phyloP scores from a whole-genome alignment of 2,797 vertebrate species.

The Melanotaenia parkinsoni region DNA sequence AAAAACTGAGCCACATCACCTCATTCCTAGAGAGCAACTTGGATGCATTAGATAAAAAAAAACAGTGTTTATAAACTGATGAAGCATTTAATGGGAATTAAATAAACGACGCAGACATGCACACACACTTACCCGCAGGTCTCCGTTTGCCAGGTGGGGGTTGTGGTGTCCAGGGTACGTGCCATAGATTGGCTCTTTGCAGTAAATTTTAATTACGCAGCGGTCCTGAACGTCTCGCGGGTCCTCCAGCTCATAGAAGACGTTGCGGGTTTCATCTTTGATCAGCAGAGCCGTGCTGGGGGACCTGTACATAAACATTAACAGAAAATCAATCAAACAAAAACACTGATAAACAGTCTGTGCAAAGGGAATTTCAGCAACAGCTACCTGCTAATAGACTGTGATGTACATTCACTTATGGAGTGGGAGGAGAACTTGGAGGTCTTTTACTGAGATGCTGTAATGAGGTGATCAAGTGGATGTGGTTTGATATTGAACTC shows the following conservation, averaged over 20 bases:
- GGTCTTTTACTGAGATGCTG: not conserved
- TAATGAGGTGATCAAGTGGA: constrained; percentile 40
- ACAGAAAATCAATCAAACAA: constrained; percentile 5
- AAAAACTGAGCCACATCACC: not conserved
- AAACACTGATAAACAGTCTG: constrained; percentile 26
- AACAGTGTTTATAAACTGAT: constrained; percentile 28
- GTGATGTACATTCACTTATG: constrained; percentile 10
- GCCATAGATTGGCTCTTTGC: constrained; percentile 93
- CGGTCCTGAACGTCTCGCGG: constrained; percentile 96
- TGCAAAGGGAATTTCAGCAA: constrained; percentile 29
- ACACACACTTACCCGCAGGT: constrained; percentile 87
- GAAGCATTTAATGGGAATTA: constrained; percentile 18
- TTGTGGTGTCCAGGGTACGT: constrained; percentile 88
- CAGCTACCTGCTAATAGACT: constrained; percentile 21
- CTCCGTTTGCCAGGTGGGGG: constrained; percentile 93
- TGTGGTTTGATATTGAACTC: constrained; percentile 8
- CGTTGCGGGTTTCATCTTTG: constrained; percentile 95
- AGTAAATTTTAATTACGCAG: constrained; percentile 97
- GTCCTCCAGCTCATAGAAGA: constrained; percentile 98
- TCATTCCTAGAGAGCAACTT: constrained; percentile 5
- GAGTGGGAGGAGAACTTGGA: not conserved
- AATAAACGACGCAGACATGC: not conserved
- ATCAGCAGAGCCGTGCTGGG: constrained; percentile 97
- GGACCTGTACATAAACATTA: constrained; percentile 74
- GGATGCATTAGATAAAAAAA: constrained; percentile 21